Conservation (phyloP, 2,113 vertebrate species). For the Pristiophorus japonicus region DNA sequence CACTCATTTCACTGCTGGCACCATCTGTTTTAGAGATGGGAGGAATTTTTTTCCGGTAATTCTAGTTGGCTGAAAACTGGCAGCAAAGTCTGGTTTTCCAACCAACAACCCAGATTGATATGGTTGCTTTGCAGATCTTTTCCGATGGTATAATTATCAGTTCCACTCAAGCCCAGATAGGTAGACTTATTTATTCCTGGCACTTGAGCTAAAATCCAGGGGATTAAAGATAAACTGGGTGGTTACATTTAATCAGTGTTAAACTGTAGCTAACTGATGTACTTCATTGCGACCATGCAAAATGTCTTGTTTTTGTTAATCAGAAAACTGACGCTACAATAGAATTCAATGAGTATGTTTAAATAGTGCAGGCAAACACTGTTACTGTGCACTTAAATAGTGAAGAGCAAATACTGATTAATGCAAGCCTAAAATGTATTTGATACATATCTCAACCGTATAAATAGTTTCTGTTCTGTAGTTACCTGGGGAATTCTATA, state of each 20-base stretch:
- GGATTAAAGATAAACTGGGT: not conserved
- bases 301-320: not conserved
- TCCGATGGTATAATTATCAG: not conserved
- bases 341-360: not conserved
- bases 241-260: not conserved
- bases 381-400: not conserved
- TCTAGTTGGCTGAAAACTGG: not conserved
- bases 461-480: not conserved
- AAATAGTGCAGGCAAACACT: not conserved
- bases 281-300: not conserved
- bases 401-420: too few species aligned
- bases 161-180: not conserved
- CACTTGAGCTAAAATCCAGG: not conserved
- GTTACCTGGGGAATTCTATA: not conserved
- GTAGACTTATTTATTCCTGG: not conserved
- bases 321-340: not conserved
- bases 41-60: not conserved
- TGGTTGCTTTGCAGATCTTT: not conserved
- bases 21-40: not conserved
- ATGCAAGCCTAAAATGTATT: not conserved
- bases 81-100: not conserved
- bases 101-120: not conserved
- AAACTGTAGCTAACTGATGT: not conserved
- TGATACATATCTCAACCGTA: not conserved
- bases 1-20: not conserved